phyloP scores from a whole-genome alignment of 2,888 invertebrate genomes.

The Apodemia zela region DNA sequence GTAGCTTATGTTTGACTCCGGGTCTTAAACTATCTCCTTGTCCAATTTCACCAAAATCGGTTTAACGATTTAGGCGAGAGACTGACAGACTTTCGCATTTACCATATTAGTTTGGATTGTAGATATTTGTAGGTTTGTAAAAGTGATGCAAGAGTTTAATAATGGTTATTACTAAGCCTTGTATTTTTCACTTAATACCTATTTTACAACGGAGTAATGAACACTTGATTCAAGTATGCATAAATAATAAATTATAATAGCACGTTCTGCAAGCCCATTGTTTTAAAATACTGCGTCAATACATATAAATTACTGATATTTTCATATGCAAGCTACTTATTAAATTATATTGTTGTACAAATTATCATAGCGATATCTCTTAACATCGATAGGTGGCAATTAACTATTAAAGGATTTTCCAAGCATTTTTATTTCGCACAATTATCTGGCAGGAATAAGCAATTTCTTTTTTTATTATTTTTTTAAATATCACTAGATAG shows the following conservation, averaged over 20 bases:
- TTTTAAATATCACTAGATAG: no score
- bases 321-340: background rate
- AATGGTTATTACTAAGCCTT: background rate
- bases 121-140: no score
- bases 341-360: background rate
- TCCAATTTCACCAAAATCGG: no score
- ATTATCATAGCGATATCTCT: background rate
- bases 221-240: constrained; percentile 3
- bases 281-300: background rate
- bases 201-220: background rate
- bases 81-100: no score
- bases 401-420: background rate
- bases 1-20: no score
- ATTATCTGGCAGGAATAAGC: no score
- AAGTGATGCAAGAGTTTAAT: background rate
- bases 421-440: no score
- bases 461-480: no score
- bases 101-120: no score
- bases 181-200: background rate
- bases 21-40: no score
- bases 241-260: background rate
- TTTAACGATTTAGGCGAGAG: no score
- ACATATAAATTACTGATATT: background rate
- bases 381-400: background rate
- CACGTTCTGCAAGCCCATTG: background rate